These are phyloP conservation scores for Sinonovacula constricta DNA, from an alignment of 1,140 invertebrate genomes.

Conservation along the genomic window DNA sequence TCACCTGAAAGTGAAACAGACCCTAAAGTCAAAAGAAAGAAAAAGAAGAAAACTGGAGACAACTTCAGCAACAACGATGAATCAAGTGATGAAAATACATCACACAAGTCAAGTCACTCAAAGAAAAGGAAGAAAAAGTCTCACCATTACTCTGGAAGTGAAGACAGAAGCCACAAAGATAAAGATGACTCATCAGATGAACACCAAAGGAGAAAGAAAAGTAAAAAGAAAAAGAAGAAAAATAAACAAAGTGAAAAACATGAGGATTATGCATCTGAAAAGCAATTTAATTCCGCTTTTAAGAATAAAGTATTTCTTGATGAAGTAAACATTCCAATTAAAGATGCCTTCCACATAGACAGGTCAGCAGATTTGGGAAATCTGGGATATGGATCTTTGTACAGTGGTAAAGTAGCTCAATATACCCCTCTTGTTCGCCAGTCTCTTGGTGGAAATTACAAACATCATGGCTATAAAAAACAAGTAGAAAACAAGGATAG, in stretches of 20 bases:
- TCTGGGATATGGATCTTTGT: slow-evolving; percentile 73
- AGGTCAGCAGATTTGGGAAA: slow-evolving; percentile 71
- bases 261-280: not conserved
- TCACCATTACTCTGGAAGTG: slow-evolving; percentile 9
- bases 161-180: not conserved
- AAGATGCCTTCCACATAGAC: slow-evolving; percentile 76
- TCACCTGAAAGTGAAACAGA: not conserved
- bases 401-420: slow-evolving; percentile 73
- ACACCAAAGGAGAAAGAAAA: not conserved
- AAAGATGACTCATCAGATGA: slow-evolving; percentile 1
- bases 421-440: slow-evolving; percentile 53
- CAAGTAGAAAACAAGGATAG: slow-evolving; percentile 45
- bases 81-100: not conserved
- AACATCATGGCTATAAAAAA: slow-evolving; percentile 28
- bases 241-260: slow-evolving; percentile 15
- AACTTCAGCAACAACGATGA: not conserved
- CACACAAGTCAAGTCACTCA: not conserved
- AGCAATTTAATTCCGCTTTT: not conserved
- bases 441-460: slow-evolving; percentile 54
- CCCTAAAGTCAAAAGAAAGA: not conserved
- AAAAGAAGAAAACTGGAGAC: not conserved
- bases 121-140: slow-evolving; percentile 33
- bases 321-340: slow-evolving; percentile 67
- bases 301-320: slow-evolving; percentile 66
- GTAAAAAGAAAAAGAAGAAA: slow-evolving; percentile 10